Percentiles rank a stretch among this genome's conserved stretches.
Conservation (phyloP, 64 coral and sea anemone genomes). For the Exaiptasia diaphana region DNA sequence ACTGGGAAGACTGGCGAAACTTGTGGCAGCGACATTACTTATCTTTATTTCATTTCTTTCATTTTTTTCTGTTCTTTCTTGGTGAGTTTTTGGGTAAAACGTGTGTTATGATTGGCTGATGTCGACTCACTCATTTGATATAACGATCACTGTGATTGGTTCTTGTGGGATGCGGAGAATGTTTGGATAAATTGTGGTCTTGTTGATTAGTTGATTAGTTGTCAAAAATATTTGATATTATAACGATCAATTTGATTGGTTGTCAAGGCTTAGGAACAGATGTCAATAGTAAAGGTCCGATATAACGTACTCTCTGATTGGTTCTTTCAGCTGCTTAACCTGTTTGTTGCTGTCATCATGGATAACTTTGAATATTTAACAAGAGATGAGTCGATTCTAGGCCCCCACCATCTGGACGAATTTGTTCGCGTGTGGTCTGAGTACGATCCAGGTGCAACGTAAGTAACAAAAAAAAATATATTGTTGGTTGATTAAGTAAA, state of each 20-base stretch:
- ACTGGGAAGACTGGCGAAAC: constrained; percentile 8
- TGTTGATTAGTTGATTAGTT: too few relatives aligned
- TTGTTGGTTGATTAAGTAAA: not conserved
- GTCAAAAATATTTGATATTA: too few relatives aligned
- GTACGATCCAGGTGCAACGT: constrained; percentile 97
- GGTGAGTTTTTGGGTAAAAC: constrained; percentile 75
- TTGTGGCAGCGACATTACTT: constrained; percentile 73
- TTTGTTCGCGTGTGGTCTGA: constrained; percentile 97
- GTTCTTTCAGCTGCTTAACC: constrained; percentile 74
- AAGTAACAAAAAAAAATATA: constrained; percentile 9
- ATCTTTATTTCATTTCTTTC: constrained; percentile 91
- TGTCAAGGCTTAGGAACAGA: too few relatives aligned
- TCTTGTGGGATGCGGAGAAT: too few relatives aligned
- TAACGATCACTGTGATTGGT: not conserved
- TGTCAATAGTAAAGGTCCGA: too few relatives aligned
- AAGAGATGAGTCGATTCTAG: constrained; percentile 95
- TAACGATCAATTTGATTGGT: too few relatives aligned
- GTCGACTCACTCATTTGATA: not conserved
- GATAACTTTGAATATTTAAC: constrained; percentile 99
- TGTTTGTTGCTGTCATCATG: constrained; percentile 99
- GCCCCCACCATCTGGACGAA: constrained; percentile 97
- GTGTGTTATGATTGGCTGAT: not conserved
- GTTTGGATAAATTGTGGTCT: too few relatives aligned
- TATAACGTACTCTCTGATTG: too few relatives aligned
- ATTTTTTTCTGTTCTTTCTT: constrained; percentile 98